Base-by-base conservation (phyloP, 2,113 vertebrate genomes). In the Percopsis transmontana region DNA sequence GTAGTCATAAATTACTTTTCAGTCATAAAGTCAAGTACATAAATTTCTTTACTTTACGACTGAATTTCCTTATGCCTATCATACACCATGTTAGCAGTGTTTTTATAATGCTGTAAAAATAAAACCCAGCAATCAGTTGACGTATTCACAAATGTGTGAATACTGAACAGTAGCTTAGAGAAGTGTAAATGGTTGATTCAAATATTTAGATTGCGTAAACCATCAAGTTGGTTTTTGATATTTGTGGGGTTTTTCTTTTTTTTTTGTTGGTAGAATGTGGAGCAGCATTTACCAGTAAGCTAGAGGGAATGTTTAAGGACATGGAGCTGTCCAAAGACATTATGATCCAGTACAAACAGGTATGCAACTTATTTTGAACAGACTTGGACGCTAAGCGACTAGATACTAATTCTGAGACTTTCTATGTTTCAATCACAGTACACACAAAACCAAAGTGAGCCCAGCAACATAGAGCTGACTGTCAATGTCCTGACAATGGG, bases 301-400 rank as follows among this genome's bases (percentile, higher is more conserved):
- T 99, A 66, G 97, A 99, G 92, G 97, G 97, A 82, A 99, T 99
- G 97, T 99, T 99, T 88, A 98, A 99, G 87, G 97, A 99, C 88
- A 99, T 99, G 97, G 97, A 99, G 62, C 93, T 99, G 82, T 99
- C 97, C 62, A 99, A 99, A 93, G 97, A 99, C 82, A 97, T 99
- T 76, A 99, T 99, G 97, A 96, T 99, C 88, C 97, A 99, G 62
- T 99, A 97, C 89, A 99, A 99, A 93, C 97, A 99, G 88, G 89
- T 90, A 74, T 10, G 24, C 24, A 39, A 11, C n/a, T 38, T 1
- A 23, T 16, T 15, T 38, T 15, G 3, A 15, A 47, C 7, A 24
- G 47, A 12, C 21, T 41, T 20, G 11, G 51, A 13, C 11, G 21
- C 23, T 54, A 24, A 23, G 20, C 1, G 18, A n/a, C n/a, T 51